Percentiles rank a stretch among this genome's conserved stretches.
These are phyloP conservation scores for Zaprionus lineosus DNA, from an alignment of 2,888 invertebrate species.

Conservation along the genomic window DNA sequence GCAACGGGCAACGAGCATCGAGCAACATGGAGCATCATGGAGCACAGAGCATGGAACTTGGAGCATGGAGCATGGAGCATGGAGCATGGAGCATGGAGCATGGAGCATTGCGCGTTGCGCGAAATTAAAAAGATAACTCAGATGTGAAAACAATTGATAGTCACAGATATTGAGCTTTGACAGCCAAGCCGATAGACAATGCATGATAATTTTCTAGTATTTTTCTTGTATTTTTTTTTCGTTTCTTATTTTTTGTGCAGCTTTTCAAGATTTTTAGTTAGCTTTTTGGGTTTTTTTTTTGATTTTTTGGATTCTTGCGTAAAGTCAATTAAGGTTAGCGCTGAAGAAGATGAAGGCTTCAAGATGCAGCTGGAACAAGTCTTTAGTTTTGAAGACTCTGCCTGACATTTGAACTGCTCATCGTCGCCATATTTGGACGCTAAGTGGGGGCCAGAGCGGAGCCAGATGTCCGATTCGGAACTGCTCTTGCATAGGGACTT, in stretches of 20 bases:
- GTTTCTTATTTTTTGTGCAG: too few species aligned
- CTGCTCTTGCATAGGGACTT: too few species aligned
- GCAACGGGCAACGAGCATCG: constrained; percentile 16
- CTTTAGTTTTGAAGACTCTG: constrained; percentile 36
- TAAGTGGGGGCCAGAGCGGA: constrained; percentile 38
- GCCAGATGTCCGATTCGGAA: constrained; percentile 35
- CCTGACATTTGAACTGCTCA: constrained; percentile 60
- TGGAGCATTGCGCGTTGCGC: constrained; percentile 49
- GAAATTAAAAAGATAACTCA: constrained; percentile 79
- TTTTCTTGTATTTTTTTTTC: constrained; percentile 1
- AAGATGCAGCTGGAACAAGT: constrained; percentile 48
- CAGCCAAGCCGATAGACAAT: constrained; percentile 72
- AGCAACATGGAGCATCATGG: not conserved
- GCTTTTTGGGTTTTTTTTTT: too few species aligned
- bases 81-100: not conserved
- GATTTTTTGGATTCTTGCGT: constrained; percentile 45
- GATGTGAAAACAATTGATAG: constrained; percentile 79
- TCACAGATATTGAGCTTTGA: constrained; percentile 77
- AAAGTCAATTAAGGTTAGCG: constrained; percentile 71
- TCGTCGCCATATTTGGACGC: constrained; percentile 59
- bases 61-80: constrained; percentile 19
- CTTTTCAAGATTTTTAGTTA: too few species aligned
- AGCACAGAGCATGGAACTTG: not conserved
- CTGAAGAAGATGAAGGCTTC: constrained; percentile 43
- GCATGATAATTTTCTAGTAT: constrained; percentile 63